phyloP scores from a whole-genome alignment of 2,888 invertebrate species.

The Marronus borbonicus region DNA sequence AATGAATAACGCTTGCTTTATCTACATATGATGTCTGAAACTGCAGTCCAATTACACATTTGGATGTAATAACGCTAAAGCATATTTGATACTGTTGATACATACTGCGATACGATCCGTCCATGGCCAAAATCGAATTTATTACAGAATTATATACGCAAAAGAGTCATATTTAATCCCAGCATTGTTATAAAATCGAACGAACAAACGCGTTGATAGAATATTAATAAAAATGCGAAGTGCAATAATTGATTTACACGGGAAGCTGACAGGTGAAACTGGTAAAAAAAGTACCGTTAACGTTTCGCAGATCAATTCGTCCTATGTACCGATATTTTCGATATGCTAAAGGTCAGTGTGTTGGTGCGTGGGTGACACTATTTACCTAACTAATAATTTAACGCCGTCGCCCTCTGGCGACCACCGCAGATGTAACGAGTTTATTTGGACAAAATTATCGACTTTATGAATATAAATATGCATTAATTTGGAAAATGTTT shows the following conservation, averaged over 20 bases:
- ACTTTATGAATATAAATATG: background rate
- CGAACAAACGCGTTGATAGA: background rate
- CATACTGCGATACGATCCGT: too few relatives aligned
- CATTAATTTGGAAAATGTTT: background rate
- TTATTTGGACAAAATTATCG: conserved; percentile 17
- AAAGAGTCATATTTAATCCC: too few relatives aligned
- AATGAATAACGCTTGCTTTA: background rate
- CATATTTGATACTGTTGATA: too few relatives aligned
- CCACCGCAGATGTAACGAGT: conserved; percentile 9
- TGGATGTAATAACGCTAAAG: background rate
- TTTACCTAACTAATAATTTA: conserved; percentile 28
- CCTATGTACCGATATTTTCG: conserved; percentile 17
- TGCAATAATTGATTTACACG: conserved; percentile 12
- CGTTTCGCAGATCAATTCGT: conserved; percentile 18
- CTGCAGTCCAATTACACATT: background rate
- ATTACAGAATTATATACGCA: too few relatives aligned
- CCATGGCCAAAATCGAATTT: too few relatives aligned
- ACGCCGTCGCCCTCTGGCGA: conserved; percentile 5
- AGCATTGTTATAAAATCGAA: background rate
- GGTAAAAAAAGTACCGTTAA: conserved; percentile 16
- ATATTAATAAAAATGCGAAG: conserved; percentile 10
- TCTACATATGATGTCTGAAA: background rate
- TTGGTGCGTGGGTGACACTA: conserved; percentile 18
- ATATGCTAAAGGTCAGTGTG: conserved; percentile 26
- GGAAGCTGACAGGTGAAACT: conserved; percentile 6